These are phyloP conservation scores for Amphipoea lucens DNA, from an alignment of 2,888 invertebrate genomes.

Conservation along the genomic window DNA sequence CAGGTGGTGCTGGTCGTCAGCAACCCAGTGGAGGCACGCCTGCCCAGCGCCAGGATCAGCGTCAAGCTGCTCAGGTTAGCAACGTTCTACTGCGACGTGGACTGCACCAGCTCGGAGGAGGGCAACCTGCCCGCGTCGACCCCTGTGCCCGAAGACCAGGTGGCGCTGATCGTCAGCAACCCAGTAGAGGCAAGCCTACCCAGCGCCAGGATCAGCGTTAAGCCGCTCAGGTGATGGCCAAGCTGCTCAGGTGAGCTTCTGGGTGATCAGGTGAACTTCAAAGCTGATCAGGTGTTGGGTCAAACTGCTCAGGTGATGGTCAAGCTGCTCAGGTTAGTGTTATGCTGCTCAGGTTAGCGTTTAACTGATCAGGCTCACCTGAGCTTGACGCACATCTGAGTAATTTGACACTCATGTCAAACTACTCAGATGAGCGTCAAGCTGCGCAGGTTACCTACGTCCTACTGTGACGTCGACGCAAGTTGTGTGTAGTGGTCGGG, in stretches of 20 bases:
- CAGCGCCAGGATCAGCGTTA: slow-evolving; percentile 19
- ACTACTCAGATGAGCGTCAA: background rate
- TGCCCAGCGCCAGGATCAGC: slow-evolving; percentile 36
- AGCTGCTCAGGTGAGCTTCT: too few relatives aligned
- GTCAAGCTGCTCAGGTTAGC: slow-evolving; percentile 27
- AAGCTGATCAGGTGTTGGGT: too few relatives aligned
- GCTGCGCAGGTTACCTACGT: background rate
- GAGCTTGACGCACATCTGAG: too few relatives aligned
- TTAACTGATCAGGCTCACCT: background rate
- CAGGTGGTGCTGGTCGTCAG: slow-evolving; percentile 21
- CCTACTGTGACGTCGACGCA: background rate
- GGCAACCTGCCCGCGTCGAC: background rate
- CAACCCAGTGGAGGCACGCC: slow-evolving; percentile 39
- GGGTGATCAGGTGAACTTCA: too few relatives aligned
- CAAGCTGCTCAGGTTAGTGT: background rate
- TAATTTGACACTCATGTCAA: background rate
- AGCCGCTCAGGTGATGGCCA: too few relatives aligned
- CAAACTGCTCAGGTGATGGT: background rate
- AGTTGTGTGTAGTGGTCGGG: too few relatives aligned
- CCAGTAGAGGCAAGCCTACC: slow-evolving; percentile 41
- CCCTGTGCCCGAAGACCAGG: background rate
- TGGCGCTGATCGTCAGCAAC: slow-evolving; percentile 25
- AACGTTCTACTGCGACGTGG: background rate
- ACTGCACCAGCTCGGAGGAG: slow-evolving; percentile 17
- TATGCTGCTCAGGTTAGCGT: background rate